Conservation (phyloP, 2,888 invertebrate species). For the Frankliniella fusca region DNA sequence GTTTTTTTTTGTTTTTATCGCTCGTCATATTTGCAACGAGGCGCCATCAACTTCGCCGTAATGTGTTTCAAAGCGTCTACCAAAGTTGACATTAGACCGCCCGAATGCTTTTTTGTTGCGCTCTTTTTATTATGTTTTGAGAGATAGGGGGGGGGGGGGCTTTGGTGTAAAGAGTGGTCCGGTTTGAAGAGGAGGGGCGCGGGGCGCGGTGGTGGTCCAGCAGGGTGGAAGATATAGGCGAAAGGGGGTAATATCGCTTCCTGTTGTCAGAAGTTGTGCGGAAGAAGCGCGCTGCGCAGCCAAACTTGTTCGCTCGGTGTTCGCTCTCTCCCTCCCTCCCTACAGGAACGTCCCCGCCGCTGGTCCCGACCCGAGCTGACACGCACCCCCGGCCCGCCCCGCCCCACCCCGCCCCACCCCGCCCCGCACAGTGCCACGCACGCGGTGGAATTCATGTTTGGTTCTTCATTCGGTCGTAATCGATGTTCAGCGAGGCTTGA, state of each 20-base stretch:
- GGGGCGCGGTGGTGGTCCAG: too few relatives aligned
- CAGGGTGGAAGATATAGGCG: too few relatives aligned
- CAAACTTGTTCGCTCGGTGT: not conserved
- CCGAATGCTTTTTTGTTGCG: too few relatives aligned
- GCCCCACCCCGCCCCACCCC: not conserved
- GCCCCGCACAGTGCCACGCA: not conserved
- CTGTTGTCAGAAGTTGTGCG: too few relatives aligned
- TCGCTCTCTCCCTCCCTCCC: not conserved
- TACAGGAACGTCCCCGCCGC: not conserved
- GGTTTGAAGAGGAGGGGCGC: too few relatives aligned
- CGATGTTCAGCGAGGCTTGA: conserved; percentile 13
- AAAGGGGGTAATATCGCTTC: too few relatives aligned
- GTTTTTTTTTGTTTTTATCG: not conserved
- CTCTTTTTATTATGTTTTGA: too few relatives aligned
- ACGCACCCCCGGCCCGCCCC: not conserved
- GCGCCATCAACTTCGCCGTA: conserved; percentile 9
- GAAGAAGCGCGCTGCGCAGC: too few relatives aligned
- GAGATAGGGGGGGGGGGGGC: too few relatives aligned
- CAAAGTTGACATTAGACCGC: too few relatives aligned
- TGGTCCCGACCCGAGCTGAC: not conserved
- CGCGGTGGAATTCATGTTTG: not conserved
- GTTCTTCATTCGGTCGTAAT: conserved; percentile 20
- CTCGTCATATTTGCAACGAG: conserved; percentile 20
- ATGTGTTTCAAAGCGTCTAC: not conserved
- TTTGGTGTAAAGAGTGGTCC: too few relatives aligned